Conservation (phyloP, 2,113 vertebrate genomes). For the Sitta europaea region DNA sequence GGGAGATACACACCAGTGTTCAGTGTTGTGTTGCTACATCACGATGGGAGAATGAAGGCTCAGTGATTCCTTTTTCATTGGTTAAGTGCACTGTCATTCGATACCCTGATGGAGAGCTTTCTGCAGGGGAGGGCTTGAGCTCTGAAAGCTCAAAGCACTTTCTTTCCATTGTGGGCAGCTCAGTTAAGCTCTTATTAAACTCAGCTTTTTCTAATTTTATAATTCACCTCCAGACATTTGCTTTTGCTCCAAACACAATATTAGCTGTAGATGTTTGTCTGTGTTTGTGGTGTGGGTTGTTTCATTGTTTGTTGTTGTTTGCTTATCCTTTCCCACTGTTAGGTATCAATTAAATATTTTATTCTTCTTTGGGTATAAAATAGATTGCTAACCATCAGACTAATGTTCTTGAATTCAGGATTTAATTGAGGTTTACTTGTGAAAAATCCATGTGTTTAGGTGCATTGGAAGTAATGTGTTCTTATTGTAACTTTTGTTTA, state of each 20-base stretch:
- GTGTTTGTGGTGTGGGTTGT: not conserved
- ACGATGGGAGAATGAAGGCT: not conserved
- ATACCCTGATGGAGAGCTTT: not conserved
- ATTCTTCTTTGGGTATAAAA: not conserved
- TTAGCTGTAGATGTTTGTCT: conserved; percentile 25
- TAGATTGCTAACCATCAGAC: not conserved
- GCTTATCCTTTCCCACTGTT: not conserved
- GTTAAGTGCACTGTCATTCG: conserved; percentile 11
- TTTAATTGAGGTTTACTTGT: not conserved
- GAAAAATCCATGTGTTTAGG: not conserved
- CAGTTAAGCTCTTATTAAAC: not conserved
- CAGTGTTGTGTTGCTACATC: not conserved
- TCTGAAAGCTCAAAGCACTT: conserved; percentile 40
- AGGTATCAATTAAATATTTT: conserved; percentile 17
- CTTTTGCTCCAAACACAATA: conserved; percentile 36
- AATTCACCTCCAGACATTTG: conserved; percentile 43
- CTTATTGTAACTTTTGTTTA: not conserved
- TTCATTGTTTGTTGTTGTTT: not conserved
- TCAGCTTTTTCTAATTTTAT: conserved; percentile 46
- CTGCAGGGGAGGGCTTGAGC: not conserved
- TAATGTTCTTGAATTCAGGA: not conserved
- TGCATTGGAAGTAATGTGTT: not conserved
- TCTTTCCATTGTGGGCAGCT: conserved; percentile 40
- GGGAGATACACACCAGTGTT: not conserved
- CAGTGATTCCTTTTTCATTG: not conserved